phyloP scores from a whole-genome alignment of 2,888 invertebrate genomes.

The Dysmachus trigonus region DNA sequence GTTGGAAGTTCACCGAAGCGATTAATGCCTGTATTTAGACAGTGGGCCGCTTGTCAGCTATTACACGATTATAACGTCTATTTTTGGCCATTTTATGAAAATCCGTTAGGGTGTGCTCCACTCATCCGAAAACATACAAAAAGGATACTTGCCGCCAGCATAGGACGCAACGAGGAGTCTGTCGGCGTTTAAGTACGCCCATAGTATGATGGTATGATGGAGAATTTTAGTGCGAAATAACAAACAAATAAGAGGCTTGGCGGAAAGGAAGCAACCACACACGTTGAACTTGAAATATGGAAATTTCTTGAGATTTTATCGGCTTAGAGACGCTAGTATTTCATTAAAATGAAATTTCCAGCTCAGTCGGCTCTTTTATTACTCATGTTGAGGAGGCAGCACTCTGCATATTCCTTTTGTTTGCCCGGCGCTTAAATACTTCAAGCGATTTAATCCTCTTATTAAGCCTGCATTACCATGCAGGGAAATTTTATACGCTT shows the following conservation, averaged over 20 bases:
- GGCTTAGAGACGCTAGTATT: neutral
- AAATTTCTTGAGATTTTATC: slow-evolving; percentile 21
- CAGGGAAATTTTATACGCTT: neutral
- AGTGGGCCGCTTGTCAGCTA: slow-evolving; percentile 9
- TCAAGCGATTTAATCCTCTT: slow-evolving; percentile 18
- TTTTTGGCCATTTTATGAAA: slow-evolving; percentile 18
- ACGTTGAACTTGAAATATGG: slow-evolving; percentile 33
- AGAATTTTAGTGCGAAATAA: slow-evolving; percentile 22
- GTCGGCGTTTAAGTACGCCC: neutral
- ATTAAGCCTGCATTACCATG: neutral
- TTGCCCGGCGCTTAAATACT: slow-evolving; percentile 13
- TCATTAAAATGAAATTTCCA: slow-evolving; percentile 28
- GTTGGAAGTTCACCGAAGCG: neutral
- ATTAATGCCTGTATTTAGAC: slow-evolving; percentile 8
- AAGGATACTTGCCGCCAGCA: neutral
- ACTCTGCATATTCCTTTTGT: neutral
- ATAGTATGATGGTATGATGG: neutral
- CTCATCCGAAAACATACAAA: slow-evolving; percentile 32
- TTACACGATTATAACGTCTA: slow-evolving; percentile 37
- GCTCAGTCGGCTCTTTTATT: slow-evolving; percentile 14
- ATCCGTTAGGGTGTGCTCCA: slow-evolving; percentile 24
- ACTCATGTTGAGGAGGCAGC: neutral
- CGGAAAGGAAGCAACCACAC: slow-evolving; percentile 13
- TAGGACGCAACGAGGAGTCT: neutral
- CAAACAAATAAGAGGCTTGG: neutral